phyloP scores from a whole-genome alignment of 2,797 vertebrate genomes.

The Macropodus opercularis region DNA sequence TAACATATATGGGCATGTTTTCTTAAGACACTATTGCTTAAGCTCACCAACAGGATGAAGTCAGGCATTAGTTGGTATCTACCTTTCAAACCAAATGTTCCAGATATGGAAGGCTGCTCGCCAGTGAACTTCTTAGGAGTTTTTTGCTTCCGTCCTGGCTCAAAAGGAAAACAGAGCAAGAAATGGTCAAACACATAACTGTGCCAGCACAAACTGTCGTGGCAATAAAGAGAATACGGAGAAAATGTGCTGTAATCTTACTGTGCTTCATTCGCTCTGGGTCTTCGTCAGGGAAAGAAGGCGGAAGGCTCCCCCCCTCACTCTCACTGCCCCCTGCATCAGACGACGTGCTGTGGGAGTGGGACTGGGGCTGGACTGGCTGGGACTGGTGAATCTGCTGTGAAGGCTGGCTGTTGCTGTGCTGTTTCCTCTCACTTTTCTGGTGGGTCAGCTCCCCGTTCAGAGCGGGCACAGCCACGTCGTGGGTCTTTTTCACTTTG shows the following conservation, averaged over 20 bases:
- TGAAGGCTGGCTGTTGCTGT: slow-evolving; percentile 63
- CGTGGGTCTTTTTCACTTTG: slow-evolving; percentile 86
- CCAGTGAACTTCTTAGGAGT: slow-evolving; percentile 99
- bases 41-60: background rate
- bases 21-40: background rate
- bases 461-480: slow-evolving; percentile 80
- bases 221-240: background rate
- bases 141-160: slow-evolving; percentile 99
- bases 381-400: slow-evolving; percentile 60
- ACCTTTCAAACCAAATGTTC: slow-evolving; percentile 98
- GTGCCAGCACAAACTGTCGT: background rate
- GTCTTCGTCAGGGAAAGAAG: slow-evolving; percentile 87
- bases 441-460: slow-evolving; percentile 86
- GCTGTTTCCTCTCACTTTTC: slow-evolving; percentile 77
- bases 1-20: background rate
- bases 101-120: slow-evolving; percentile 97
- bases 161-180: slow-evolving; percentile 81
- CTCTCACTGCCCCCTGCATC: slow-evolving; percentile 80
- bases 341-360: slow-evolving; percentile 67
- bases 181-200: slow-evolving; percentile 76
- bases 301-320: slow-evolving; percentile 75
- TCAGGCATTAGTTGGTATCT: slow-evolving; percentile 14
- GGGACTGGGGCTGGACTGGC: slow-evolving; percentile 60
- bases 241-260: slow-evolving; percentile 80
- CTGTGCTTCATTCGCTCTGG: slow-evolving; percentile 95